Percentiles rank a stretch among this genome's conserved stretches.
These are phyloP conservation scores for Sarcophaga peregrina DNA, from an alignment of 1,140 invertebrate species.

Conservation along the genomic window DNA sequence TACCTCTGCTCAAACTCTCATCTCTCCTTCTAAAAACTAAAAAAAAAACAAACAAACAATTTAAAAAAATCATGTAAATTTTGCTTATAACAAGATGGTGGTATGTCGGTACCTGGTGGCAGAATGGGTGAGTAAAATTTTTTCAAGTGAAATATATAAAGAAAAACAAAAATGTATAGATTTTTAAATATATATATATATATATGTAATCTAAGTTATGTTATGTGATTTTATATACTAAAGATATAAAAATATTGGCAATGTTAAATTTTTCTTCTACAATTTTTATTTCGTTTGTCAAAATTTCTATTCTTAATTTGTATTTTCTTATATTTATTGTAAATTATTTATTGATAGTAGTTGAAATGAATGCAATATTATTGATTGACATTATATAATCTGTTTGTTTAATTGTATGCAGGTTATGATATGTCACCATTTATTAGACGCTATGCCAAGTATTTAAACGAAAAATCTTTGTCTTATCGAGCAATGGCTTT, in stretches of 20 bases:
- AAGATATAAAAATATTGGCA: not conserved
- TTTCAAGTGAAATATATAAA: constrained; percentile 26
- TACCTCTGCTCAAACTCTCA: constrained; percentile 24
- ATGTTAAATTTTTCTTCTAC: not conserved
- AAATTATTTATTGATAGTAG: constrained; percentile 7
- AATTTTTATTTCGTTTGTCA: not conserved
- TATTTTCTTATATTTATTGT: too few species aligned
- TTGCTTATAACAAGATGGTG: constrained; percentile 48
- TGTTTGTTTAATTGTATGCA: constrained; percentile 65
- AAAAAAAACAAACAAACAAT: constrained; percentile 6
- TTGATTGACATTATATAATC: not conserved
- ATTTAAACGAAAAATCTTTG: constrained; percentile 98
- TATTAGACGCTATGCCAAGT: constrained; percentile 97
- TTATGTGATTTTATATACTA: not conserved
- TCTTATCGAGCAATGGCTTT: constrained; percentile 98
- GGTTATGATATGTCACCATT: constrained; percentile 99
- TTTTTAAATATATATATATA: too few species aligned
- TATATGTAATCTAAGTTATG: too few species aligned
- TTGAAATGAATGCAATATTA: not conserved
- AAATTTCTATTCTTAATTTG: constrained; percentile 3
- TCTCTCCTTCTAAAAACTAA: constrained; percentile 7
- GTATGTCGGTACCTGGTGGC: constrained; percentile 65
- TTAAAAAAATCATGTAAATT: constrained; percentile 31
- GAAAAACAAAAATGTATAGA: not conserved
- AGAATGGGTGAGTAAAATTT: constrained; percentile 64